phyloP scores from a whole-genome alignment of 1,140 invertebrate species.

The Muscidifurax raptorellus region DNA sequence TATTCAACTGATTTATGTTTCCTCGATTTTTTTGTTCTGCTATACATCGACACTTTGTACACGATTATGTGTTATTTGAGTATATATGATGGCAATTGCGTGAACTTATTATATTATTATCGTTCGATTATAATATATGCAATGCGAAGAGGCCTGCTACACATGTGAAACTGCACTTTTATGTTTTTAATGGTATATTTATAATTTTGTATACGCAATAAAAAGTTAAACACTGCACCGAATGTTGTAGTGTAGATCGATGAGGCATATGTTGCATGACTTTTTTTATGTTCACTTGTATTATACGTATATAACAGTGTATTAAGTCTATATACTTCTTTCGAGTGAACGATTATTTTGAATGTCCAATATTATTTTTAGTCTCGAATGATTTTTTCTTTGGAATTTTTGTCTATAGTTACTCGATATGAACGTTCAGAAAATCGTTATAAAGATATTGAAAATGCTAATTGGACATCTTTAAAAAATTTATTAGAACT shows the following conservation, averaged over 20 bases:
- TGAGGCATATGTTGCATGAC: not conserved
- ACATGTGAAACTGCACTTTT: slow-evolving; percentile 20
- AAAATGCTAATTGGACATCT: too few relatives aligned
- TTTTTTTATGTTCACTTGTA: not conserved
- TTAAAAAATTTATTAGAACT: too few relatives aligned
- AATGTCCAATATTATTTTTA: too few relatives aligned
- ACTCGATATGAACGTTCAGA: not conserved
- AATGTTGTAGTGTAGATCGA: not conserved
- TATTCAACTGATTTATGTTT: not conserved
- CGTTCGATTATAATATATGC: not conserved
- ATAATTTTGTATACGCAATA: slow-evolving; percentile 38
- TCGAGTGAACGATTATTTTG: too few relatives aligned
- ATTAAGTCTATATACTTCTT: too few relatives aligned
- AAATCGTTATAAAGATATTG: too few relatives aligned
- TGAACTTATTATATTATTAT: too few relatives aligned
- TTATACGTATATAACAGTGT: not conserved
- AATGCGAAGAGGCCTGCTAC: slow-evolving; percentile 23
- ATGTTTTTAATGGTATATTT: slow-evolving; percentile 23
- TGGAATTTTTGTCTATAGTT: not conserved
- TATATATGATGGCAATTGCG: too few relatives aligned
- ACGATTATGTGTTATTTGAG: too few relatives aligned
- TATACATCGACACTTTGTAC: too few relatives aligned
- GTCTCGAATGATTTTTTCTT: not conserved
- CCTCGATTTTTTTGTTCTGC: not conserved
- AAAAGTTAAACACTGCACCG: slow-evolving; percentile 4